phyloP scores from a whole-genome alignment of 2,113 vertebrate species.

The Speoplatyrhinus poulsoni region DNA sequence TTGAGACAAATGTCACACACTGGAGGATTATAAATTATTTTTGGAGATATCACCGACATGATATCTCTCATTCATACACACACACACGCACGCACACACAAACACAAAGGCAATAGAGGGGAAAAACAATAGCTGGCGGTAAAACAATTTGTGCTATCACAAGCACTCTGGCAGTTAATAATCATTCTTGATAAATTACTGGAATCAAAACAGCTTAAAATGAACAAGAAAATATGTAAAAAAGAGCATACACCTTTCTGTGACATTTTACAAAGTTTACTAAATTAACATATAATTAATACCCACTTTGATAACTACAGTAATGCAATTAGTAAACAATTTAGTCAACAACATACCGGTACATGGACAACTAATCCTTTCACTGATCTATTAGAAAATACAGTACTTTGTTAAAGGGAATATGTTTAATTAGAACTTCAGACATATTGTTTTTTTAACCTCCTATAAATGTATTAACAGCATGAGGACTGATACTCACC shows the following conservation, averaged over 20 bases:
- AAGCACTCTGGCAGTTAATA: slow-evolving; percentile 39
- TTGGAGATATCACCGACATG: slow-evolving; percentile 20
- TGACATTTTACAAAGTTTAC: slow-evolving; percentile 26
- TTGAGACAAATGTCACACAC: slow-evolving; percentile 37
- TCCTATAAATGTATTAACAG: slow-evolving; percentile 6
- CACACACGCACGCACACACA: slow-evolving; percentile 6
- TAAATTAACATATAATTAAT: slow-evolving; percentile 26
- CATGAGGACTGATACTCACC: too few species aligned
- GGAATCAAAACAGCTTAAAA: slow-evolving; percentile 41
- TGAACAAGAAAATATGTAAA: slow-evolving; percentile 31
- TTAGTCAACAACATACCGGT: neutral
- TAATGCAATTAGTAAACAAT: neutral
- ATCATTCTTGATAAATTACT: slow-evolving; percentile 50
- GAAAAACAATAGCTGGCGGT: slow-evolving; percentile 11
- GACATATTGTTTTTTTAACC: slow-evolving; percentile 24
- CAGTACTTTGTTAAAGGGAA: too few species aligned
- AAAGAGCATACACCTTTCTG: slow-evolving; percentile 9
- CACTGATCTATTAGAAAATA: too few species aligned
- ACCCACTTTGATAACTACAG: slow-evolving; percentile 9
- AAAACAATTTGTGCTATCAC: slow-evolving; percentile 36
- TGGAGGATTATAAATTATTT: slow-evolving; percentile 32
- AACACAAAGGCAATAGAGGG: neutral
- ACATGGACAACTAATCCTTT: neutral
- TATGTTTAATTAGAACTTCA: slow-evolving; percentile 6
- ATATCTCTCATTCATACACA: slow-evolving; percentile 20